Evolutionary conservation across 2,888 invertebrate genomes (phyloP), one percentile per base, ranked within the genome.

Genomic region (Callimorpha dominula): DNA sequence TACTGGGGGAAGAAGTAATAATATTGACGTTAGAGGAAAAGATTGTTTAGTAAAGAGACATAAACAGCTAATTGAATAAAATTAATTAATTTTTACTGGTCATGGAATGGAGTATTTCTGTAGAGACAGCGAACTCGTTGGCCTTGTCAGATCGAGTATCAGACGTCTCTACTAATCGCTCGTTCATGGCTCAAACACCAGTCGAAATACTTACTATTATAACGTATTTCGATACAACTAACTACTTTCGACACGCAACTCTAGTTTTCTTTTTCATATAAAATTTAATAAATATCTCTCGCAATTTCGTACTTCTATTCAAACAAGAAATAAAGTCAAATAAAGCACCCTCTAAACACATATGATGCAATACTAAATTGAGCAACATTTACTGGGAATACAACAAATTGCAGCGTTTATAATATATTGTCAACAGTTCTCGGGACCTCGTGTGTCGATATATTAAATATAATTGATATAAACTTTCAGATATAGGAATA

Each of bases 401-500:
- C 90, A 93, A 92, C 89, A 86, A 88, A 91, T 89, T 90, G 91
- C 88, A 92, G 89, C 89, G 88, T 86, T 86, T 63, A 79, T 87
- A 87, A 91, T 92, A 94, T 95, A 95, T 95, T 95, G 95, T 95
- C 95, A 94, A 94, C 92, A 89, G 90, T 93, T 94, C 94, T 93
- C 93, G 90, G 89, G 91, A 92, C 89, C 87, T 89, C 89, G 83
- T 50, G 89, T 88, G 88, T 90, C 90, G 83, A 87, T 91, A 91
- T 86, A 84, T 88, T 90, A 87, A 87, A 84, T 89, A 92, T 93
- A 93, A 90, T 92, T 92, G 89, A 93, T 94, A 95, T 93, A 95
- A 93, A 94, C 92, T 86, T 90, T 92, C 88, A 92, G 91, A 90
- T 92, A 93, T 93, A 95, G 92, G 91, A 94, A 92, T 94, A 93